A percentile compares a stretch with the other conserved stretches of the same genome.
Conservation (phyloP, 2,888 invertebrate genomes). For the Timema podura region DNA sequence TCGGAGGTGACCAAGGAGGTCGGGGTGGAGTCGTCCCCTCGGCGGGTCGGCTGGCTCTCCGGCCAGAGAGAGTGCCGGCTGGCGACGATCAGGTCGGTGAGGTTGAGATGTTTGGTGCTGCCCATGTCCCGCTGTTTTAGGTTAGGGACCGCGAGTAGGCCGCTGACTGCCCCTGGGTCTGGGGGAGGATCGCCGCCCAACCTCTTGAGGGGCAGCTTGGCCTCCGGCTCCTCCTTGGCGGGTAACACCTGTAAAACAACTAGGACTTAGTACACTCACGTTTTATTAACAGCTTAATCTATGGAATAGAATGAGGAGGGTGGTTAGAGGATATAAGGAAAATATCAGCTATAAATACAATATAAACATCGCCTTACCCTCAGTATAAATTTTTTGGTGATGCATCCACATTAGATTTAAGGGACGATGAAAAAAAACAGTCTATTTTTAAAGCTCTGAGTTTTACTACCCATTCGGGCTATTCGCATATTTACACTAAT, state of each 20-base stretch:
- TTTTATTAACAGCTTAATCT: too few species aligned
- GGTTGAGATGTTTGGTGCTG: conserved; percentile 27
- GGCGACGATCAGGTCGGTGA: conserved; percentile 21
- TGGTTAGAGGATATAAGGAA: too few species aligned
- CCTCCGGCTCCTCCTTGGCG: not conserved
- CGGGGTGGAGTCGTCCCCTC: not conserved
- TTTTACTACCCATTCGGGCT: too few species aligned
- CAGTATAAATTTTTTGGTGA: too few species aligned
- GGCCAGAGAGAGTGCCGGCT: conserved; percentile 23
- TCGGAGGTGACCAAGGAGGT: conserved; percentile 24
- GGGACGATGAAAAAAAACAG: too few species aligned
- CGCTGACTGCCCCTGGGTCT: not conserved
- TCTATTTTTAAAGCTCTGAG: too few species aligned
- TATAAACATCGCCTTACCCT: too few species aligned
- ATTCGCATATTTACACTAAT: too few species aligned
- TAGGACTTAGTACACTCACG: too few species aligned
- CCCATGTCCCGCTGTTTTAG: conserved; percentile 23
- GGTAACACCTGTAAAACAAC: conserved; percentile 9
- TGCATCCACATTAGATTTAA: too few species aligned
- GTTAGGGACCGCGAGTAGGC: conserved; percentile 19
- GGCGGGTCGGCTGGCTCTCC: not conserved
- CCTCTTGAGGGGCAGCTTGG: not conserved
- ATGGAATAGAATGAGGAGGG: too few species aligned
- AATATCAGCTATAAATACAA: too few species aligned
- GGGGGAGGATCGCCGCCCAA: conserved; percentile 15